Conservation (phyloP, 2,888 invertebrate species). For the Lumbricus terrestris region DNA sequence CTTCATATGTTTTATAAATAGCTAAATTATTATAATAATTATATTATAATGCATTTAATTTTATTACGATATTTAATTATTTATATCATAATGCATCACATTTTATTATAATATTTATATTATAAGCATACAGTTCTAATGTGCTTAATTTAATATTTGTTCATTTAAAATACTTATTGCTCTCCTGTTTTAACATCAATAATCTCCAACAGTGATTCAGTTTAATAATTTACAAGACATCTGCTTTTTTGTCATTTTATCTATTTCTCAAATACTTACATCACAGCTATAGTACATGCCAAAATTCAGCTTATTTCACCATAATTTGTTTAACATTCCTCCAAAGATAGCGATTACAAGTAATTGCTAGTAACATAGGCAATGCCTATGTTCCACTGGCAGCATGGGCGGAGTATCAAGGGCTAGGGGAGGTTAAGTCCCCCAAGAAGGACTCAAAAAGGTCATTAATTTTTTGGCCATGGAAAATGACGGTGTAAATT, state of each 20-base stretch:
- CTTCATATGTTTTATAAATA: not conserved
- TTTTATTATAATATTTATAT: too few species aligned
- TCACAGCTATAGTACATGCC: not conserved
- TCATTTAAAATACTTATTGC: not conserved
- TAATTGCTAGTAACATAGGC: not conserved
- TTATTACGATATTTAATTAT: not conserved
- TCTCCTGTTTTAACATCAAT: not conserved
- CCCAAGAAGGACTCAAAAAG: too few species aligned
- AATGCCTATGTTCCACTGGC: not conserved
- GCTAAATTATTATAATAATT: not conserved
- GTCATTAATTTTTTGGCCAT: too few species aligned
- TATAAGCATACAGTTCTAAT: too few species aligned
- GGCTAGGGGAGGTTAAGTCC: too few species aligned
- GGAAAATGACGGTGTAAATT: too few species aligned
- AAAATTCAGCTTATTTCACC: not conserved
- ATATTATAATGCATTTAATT: not conserved
- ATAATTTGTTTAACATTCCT: not conserved
- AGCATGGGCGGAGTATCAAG: too few species aligned
- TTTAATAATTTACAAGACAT: not conserved
- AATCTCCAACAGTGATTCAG: not conserved
- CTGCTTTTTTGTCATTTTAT: not conserved
- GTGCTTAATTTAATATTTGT: too few species aligned
- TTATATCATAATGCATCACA: too few species aligned
- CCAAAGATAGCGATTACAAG: not conserved
- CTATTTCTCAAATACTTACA: not conserved